Evolutionary conservation across 2,888 invertebrate genomes (phyloP).

Genomic region (Drosophila infuscata): DNA sequence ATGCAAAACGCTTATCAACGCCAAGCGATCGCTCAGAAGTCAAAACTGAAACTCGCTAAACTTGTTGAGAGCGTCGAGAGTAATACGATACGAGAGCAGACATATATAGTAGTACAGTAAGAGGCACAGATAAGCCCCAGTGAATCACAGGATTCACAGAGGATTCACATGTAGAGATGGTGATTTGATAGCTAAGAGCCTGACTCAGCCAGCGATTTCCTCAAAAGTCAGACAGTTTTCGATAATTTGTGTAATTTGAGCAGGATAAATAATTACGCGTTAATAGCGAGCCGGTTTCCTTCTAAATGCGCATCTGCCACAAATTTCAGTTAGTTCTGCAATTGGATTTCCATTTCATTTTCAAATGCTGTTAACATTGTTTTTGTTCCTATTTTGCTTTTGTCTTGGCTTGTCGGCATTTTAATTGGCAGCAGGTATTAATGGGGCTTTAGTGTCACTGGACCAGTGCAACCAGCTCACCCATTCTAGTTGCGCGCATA

Average conservation of each 20-base stretch:
- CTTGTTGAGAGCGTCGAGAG: conserved; percentile 72
- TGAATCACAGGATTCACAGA: conserved; percentile 34
- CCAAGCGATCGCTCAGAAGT: conserved; percentile 77
- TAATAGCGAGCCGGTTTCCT: conserved; percentile 23
- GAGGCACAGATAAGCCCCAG: not conserved
- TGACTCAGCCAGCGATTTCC: conserved; percentile 53
- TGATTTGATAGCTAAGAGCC: conserved; percentile 69
- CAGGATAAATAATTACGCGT: conserved; percentile 44
- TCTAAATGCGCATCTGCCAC: conserved; percentile 79
- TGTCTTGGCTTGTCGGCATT: conserved; percentile 38
- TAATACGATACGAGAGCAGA: conserved; percentile 68
- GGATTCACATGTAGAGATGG: conserved; percentile 60
- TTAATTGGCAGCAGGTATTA: conserved; percentile 41
- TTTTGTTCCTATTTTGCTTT: conserved; percentile 39
- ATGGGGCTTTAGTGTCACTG: conserved; percentile 69
- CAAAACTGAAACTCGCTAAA: conserved; percentile 80
- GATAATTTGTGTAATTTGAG: conserved; percentile 63
- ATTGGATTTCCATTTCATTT: conserved; percentile 49
- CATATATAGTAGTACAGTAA: conserved; percentile 1
- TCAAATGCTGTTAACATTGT: conserved; percentile 48
- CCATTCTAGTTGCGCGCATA: not conserved
- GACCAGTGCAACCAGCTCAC: conserved; percentile 61
- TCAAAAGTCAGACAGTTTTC: conserved; percentile 72
- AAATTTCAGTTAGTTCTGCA: conserved; percentile 27
- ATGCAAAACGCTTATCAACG: conserved; percentile 78